phyloP scores from a whole-genome alignment of 2,888 invertebrate genomes.

The Falcaria lacertinaria region DNA sequence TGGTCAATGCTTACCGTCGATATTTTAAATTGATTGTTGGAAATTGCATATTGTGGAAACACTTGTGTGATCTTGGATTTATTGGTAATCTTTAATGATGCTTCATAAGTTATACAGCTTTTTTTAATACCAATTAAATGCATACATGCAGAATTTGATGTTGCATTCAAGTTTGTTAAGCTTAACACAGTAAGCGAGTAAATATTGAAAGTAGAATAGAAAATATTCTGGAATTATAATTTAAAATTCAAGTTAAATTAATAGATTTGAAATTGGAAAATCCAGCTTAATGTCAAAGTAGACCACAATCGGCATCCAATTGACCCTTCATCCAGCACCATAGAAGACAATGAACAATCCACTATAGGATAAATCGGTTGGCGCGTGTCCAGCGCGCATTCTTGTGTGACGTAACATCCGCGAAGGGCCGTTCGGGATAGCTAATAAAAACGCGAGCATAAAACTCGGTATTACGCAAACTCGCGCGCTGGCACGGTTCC shows the following conservation, averaged over 20 bases:
- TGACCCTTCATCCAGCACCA: constrained; percentile 67
- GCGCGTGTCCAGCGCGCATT: constrained; percentile 66
- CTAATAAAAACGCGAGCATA: constrained; percentile 68
- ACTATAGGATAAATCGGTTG: constrained; percentile 68
- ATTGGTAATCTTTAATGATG: constrained; percentile 1
- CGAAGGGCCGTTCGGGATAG: constrained; percentile 66
- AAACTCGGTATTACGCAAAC: constrained; percentile 71
- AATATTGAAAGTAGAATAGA: not conserved
- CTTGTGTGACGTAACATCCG: constrained; percentile 74
- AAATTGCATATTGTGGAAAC: not conserved
- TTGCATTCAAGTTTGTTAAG: not conserved
- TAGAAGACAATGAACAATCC: constrained; percentile 75
- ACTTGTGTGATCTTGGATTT: constrained; percentile 2
- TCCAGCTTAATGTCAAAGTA: constrained; percentile 18
- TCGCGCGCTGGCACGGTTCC: constrained; percentile 70
- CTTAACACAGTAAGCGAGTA: not conserved
- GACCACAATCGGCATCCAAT: constrained; percentile 39
- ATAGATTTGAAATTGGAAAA: constrained; percentile 12
- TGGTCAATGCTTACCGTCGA: constrained; percentile 40
- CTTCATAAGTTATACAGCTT: not conserved
- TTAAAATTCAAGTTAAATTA: constrained; percentile 10
- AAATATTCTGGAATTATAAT: constrained; percentile 11
- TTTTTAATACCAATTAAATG: not conserved
- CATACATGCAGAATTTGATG: not conserved
- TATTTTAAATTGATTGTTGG: not conserved